Evolutionary conservation across 2,113 vertebrate genomes (phyloP).

Genomic region (Numenius arquata): DNA sequence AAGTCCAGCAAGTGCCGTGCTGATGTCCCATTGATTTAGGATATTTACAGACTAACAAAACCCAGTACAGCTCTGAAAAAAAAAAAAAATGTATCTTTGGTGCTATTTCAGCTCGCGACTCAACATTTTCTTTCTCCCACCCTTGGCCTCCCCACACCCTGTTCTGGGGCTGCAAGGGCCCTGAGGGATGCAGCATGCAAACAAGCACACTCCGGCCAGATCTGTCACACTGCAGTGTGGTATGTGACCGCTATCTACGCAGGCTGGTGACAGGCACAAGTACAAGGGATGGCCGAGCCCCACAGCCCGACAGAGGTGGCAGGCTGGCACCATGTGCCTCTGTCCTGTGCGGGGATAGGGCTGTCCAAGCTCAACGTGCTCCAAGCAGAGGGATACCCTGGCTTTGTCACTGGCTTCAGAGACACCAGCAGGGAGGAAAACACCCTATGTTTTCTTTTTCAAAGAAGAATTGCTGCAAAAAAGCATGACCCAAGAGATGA

Average conservation of each 20-base stretch:
- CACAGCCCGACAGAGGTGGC: background rate
- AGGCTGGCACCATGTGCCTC: background rate
- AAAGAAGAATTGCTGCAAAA: background rate
- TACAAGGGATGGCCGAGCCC: background rate
- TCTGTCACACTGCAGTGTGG: rapidly evolving
- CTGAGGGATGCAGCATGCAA: rapidly evolving
- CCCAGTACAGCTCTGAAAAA: background rate
- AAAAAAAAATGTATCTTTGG: background rate
- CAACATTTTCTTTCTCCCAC: background rate
- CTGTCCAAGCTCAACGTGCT: background rate
- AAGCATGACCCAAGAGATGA: background rate
- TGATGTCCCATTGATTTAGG: background rate
- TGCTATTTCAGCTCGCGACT: background rate
- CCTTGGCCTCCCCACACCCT: background rate
- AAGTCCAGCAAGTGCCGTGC: background rate
- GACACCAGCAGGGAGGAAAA: background rate
- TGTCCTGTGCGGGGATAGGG: background rate
- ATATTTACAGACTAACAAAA: background rate
- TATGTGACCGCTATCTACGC: background rate
- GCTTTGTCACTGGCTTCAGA: background rate
- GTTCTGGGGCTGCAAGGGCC: background rate
- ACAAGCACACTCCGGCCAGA: rapidly evolving
- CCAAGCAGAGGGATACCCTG: background rate
- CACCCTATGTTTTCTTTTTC: background rate
- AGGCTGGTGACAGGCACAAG: background rate